Conservation (phyloP, 2,888 invertebrate species). For the Leucoma salicis region DNA sequence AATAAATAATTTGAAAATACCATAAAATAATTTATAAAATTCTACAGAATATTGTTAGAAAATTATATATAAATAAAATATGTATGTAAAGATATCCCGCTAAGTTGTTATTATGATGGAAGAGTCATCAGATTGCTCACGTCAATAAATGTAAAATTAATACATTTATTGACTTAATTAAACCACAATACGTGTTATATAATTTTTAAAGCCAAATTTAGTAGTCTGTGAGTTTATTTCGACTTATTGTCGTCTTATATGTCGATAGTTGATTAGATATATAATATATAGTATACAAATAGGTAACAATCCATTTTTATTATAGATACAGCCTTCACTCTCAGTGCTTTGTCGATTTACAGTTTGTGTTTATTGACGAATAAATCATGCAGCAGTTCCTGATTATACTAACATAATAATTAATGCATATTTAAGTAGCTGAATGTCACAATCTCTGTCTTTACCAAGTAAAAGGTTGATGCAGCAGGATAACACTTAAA, state of each 20-base stretch:
- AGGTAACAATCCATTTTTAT: constrained; percentile 78
- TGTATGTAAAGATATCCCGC: constrained; percentile 64
- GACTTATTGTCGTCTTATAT: constrained; percentile 71
- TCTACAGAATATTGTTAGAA: constrained; percentile 77
- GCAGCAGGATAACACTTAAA: not conserved
- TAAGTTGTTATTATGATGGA: constrained; percentile 60
- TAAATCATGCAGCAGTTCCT: not conserved
- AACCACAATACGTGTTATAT: constrained; percentile 76
- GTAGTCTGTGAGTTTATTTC: constrained; percentile 81
- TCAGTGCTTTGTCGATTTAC: constrained; percentile 41
- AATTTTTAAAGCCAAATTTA: constrained; percentile 81
- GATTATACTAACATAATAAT: constrained; percentile 6
- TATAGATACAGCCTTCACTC: constrained; percentile 69
- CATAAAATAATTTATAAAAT: constrained; percentile 74
- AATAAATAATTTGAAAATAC: constrained; percentile 61
- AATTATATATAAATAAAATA: constrained; percentile 69
- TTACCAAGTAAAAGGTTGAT: no score
- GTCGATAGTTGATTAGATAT: constrained; percentile 69
- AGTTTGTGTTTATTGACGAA: constrained; percentile 8
- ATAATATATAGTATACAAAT: constrained; percentile 73
- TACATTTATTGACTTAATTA: constrained; percentile 76
- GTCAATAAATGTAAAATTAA: constrained; percentile 69
- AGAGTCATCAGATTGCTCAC: constrained; percentile 40
- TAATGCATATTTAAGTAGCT: no score
- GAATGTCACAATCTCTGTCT: no score